These are phyloP conservation scores for Typhlichthys subterraneus DNA, from an alignment of 2,797 vertebrate genomes.

Conservation along the genomic window DNA sequence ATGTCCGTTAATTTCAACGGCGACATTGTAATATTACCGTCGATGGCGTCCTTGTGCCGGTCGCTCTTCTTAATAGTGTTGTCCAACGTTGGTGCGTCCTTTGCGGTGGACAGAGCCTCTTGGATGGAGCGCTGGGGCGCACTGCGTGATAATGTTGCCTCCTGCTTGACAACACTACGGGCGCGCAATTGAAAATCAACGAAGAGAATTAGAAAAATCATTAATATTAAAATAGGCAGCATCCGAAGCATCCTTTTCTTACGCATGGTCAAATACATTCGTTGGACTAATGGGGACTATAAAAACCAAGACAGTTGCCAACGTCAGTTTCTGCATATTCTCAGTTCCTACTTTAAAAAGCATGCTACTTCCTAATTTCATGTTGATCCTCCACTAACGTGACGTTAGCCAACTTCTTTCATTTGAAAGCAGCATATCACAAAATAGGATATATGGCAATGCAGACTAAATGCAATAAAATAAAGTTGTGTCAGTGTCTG, in stretches of 20 bases:
- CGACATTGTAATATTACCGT: background rate
- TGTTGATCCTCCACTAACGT: constrained; percentile 14
- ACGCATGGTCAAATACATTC: constrained; percentile 39
- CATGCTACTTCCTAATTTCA: constrained; percentile 17
- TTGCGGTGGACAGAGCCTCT: background rate
- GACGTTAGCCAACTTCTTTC: background rate
- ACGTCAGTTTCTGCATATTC: background rate
- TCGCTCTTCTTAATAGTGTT: background rate
- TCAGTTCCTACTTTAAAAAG: background rate
- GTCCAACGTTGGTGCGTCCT: constrained; percentile 5
- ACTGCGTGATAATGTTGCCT: background rate
- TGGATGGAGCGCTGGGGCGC: constrained; percentile 11
- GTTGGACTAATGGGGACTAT: background rate
- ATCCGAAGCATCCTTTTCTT: constrained; percentile 58
- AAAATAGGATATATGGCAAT: too few species aligned
- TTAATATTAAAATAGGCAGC: constrained; percentile 51
- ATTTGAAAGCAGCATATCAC: too few species aligned
- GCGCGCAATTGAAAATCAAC: constrained; percentile 70
- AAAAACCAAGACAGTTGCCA: background rate
- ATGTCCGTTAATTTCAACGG: constrained; percentile 72
- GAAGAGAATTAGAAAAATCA: constrained; percentile 65
- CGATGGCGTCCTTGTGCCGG: background rate
- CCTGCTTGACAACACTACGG: constrained; percentile 22
- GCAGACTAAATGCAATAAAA: too few species aligned
- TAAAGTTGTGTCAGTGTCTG: too few species aligned